Percentiles rank a stretch among this genome's conserved stretches.
Conservation (phyloP, 2,113 vertebrate species). For the Trichechus manatus region DNA sequence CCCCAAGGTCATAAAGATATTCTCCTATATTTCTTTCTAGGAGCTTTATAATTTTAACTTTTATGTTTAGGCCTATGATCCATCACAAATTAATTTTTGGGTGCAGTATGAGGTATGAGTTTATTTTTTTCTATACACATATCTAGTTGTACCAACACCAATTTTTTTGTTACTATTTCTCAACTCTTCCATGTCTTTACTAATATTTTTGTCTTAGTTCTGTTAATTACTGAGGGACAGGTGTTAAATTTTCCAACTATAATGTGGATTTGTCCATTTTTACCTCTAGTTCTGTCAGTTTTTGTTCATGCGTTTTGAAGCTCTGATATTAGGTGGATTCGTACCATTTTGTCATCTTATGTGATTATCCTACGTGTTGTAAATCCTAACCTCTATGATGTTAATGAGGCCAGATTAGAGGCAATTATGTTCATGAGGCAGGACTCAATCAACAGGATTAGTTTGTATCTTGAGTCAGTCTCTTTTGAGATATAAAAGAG, state of each 20-base stretch:
- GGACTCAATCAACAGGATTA: too few species aligned
- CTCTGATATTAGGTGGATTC: background rate
- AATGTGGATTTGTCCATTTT: background rate
- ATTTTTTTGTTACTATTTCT: background rate
- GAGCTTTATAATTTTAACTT: too few species aligned
- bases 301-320: background rate
- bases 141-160: background rate
- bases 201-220: background rate
- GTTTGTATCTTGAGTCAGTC: too few species aligned
- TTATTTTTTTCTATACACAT: background rate
- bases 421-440: too few species aligned
- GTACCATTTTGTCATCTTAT: too few species aligned
- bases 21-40: background rate
- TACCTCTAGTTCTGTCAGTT: background rate
- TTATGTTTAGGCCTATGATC: background rate
- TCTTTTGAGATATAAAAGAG: too few species aligned
- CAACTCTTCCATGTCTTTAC: background rate
- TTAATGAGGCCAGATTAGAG: too few species aligned
- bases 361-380: too few species aligned
- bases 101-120: background rate
- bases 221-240: background rate
- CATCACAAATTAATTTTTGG: background rate
- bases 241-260: background rate
- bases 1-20: background rate
- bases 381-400: too few species aligned